Percentiles rank a stretch among this genome's conserved stretches.
Conservation (phyloP, 2,797 vertebrate genomes). For the Xenentodon cancila region DNA sequence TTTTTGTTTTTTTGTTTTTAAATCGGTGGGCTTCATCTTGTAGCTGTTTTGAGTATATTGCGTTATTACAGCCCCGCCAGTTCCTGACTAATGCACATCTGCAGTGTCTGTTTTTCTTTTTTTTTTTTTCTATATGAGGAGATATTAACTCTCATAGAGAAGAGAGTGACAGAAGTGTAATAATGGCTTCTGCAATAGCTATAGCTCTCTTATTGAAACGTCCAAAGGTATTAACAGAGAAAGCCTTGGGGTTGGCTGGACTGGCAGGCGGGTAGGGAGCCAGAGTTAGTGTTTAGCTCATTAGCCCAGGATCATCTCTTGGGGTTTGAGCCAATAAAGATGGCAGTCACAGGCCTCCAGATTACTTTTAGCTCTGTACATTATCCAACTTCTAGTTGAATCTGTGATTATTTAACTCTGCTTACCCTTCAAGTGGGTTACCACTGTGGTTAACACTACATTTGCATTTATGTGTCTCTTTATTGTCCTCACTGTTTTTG, state of each 20-base stretch:
- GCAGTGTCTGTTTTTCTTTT: slow-evolving; percentile 56
- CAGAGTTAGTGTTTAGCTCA: slow-evolving; percentile 76
- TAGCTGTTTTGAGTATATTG: slow-evolving; percentile 51
- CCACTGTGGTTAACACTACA: slow-evolving; percentile 29
- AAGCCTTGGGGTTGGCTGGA: slow-evolving; percentile 78
- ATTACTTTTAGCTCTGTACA: slow-evolving; percentile 82
- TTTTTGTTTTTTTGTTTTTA: too few relatives aligned
- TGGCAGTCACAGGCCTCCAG: slow-evolving; percentile 85
- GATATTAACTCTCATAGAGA: slow-evolving; percentile 82
- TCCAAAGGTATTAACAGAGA: slow-evolving; percentile 81
- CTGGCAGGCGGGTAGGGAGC: slow-evolving; percentile 55
- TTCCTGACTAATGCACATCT: slow-evolving; percentile 60
- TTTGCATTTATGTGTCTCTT: slow-evolving; percentile 20
- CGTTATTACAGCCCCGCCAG: slow-evolving; percentile 44
- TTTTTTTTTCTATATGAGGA: slow-evolving; percentile 61
- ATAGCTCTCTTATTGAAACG: slow-evolving; percentile 81
- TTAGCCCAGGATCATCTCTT: slow-evolving; percentile 79
- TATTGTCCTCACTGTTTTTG: slow-evolving; percentile 21
- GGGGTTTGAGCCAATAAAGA: slow-evolving; percentile 87
- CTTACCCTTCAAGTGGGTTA: slow-evolving; percentile 56
- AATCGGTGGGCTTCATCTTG: slow-evolving; percentile 19
- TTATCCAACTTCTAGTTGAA: slow-evolving; percentile 73
- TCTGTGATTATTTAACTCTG: slow-evolving; percentile 66
- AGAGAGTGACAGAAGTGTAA: slow-evolving; percentile 77
- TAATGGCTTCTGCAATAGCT: slow-evolving; percentile 74